Evolutionary conservation across 2,888 invertebrate genomes (phyloP).

Genomic region (Drosophila mulleri): DNA sequence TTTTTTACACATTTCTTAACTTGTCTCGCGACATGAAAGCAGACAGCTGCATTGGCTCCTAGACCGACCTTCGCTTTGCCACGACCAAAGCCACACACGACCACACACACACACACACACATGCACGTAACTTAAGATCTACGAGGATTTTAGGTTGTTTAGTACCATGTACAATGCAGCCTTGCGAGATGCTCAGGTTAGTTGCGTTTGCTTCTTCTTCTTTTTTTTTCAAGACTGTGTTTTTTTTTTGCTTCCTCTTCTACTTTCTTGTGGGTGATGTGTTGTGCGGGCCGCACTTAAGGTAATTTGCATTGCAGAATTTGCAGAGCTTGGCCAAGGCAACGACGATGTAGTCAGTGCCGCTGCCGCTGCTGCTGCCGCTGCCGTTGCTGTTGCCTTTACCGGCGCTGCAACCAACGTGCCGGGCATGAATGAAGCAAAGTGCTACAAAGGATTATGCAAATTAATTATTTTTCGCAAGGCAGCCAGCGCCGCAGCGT

Average conservation of each 20-base stretch:
- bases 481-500: conserved; percentile 66
- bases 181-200: conserved; percentile 41
- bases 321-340: conserved; percentile 78
- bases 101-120: conserved; percentile 41
- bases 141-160: conserved; percentile 81
- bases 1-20: conserved; percentile 80
- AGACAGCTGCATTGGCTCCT: conserved; percentile 71
- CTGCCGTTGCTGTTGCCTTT: neutral
- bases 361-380: neutral
- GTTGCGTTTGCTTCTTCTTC: conserved; percentile 16
- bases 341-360: conserved; percentile 48
- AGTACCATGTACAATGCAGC: conserved; percentile 73
- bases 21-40: conserved; percentile 71
- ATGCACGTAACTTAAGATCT: conserved; percentile 79
- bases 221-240: no score
- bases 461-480: conserved; percentile 81
- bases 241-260: conserved; percentile 38
- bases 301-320: conserved; percentile 82
- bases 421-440: conserved; percentile 81
- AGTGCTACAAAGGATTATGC: conserved; percentile 82
- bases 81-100: conserved; percentile 22
- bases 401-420: conserved; percentile 63
- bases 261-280: conserved; percentile 73
- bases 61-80: conserved; percentile 31
- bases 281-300: conserved; percentile 81